A percentile compares a stretch with the other conserved stretches of the same genome.
Evolutionary conservation across 2,888 invertebrate species (phyloP).

Genomic region (Saturnia pavonia): DNA sequence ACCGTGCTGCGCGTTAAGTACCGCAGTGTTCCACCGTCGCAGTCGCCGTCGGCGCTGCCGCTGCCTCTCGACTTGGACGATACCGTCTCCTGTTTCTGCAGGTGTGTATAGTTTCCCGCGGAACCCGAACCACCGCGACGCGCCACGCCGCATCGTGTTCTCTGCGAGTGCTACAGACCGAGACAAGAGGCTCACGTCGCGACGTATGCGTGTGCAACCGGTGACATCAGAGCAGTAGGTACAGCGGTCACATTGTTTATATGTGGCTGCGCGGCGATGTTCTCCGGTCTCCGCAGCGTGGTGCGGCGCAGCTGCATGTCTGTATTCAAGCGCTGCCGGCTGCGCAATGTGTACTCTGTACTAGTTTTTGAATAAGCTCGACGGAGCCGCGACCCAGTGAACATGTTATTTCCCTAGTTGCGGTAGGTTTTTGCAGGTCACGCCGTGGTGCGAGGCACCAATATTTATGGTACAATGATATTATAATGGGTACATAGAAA

Average conservation of each 20-base stretch:
- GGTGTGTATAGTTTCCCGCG: constrained; percentile 71
- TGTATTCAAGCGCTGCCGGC: too few relatives aligned
- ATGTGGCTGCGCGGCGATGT: neutral
- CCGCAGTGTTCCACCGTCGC: constrained; percentile 59
- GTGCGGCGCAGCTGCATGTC: neutral
- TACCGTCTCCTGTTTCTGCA: constrained; percentile 91
- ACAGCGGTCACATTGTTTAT: neutral
- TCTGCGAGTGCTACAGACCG: constrained; percentile 16
- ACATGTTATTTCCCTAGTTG: neutral
- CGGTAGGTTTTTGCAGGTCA: neutral
- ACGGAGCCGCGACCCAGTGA: neutral
- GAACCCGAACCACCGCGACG: too few relatives aligned
- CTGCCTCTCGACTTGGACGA: constrained; percentile 84
- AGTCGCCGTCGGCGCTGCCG: too few relatives aligned
- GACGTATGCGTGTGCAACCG: constrained; percentile 23
- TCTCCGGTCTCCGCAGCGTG: too few relatives aligned
- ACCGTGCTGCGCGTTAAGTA: constrained; percentile 68
- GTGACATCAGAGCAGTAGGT: constrained; percentile 10
- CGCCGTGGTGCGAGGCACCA: too few relatives aligned
- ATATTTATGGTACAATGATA: neutral
- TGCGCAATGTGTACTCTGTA: too few relatives aligned
- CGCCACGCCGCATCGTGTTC: too few relatives aligned
- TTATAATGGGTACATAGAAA: too few relatives aligned
- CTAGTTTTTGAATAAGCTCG: too few relatives aligned
- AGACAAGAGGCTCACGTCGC: constrained; percentile 24